Percentiles rank a stretch among this genome's conserved stretches.
Evolutionary conservation across 1,140 invertebrate genomes (phyloP).

Genomic region (Aphaenogaster rudis): DNA sequence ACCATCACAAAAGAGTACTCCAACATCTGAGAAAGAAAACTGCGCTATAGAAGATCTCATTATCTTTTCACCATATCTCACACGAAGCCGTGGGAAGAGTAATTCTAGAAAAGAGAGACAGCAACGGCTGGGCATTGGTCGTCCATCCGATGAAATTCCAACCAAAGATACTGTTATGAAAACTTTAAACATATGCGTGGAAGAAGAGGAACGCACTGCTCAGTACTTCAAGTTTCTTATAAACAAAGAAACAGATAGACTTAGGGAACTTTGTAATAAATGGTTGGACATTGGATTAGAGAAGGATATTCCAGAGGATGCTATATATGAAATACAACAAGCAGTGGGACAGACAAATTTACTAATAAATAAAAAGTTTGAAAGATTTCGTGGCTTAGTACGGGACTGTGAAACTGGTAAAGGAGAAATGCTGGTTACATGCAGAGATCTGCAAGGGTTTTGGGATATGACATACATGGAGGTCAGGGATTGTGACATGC

Average conservation of each 20-base stretch:
- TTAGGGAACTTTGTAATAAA: constrained; percentile 83
- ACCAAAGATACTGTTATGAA: constrained; percentile 83
- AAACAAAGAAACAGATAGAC: constrained; percentile 85
- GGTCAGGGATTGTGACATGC: constrained; percentile 87
- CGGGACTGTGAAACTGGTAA: constrained; percentile 88
- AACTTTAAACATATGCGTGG: constrained; percentile 81
- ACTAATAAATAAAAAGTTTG: constrained; percentile 90
- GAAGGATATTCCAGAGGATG: constrained; percentile 84
- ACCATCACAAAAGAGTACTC: neutral
- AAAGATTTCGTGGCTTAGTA: constrained; percentile 90
- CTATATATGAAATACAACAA: constrained; percentile 89
- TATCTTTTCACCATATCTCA: constrained; percentile 81
- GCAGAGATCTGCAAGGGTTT: constrained; percentile 91
- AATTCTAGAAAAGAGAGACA: constrained; percentile 85
- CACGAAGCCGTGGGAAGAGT: constrained; percentile 84
- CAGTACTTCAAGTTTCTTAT: constrained; percentile 88
- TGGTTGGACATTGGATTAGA: constrained; percentile 83
- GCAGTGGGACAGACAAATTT: constrained; percentile 91
- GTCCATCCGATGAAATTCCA: constrained; percentile 73
- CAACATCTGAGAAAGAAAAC: neutral
- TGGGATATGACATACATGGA: constrained; percentile 93
- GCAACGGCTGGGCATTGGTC: constrained; percentile 78
- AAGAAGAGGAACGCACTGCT: constrained; percentile 85
- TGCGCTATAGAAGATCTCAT: constrained; percentile 54
- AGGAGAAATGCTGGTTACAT: constrained; percentile 89